phyloP scores from a whole-genome alignment of 37 sponge, comb jelly and placozoan species.

The Bolinopsis microptera region DNA sequence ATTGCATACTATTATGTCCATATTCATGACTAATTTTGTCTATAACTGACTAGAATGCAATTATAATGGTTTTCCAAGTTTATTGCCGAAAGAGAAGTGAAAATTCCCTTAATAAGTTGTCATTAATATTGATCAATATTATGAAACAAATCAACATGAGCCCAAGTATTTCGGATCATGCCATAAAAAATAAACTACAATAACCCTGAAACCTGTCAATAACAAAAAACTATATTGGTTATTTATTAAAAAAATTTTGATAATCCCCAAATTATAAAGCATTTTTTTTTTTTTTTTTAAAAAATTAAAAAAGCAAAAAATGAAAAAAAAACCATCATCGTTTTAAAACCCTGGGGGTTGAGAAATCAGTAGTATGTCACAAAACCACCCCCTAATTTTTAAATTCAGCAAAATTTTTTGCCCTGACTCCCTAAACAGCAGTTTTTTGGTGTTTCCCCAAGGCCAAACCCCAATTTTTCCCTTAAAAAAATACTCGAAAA shows the following conservation, averaged over 20 bases:
- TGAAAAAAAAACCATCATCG: neutral
- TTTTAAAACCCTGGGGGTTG: neutral
- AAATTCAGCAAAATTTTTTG: too few species aligned
- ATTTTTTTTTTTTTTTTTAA: too few species aligned
- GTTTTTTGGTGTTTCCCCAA: neutral
- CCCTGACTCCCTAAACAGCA: neutral
- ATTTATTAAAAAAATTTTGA: neutral
- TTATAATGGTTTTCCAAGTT: too few species aligned
- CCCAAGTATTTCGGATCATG: too few species aligned
- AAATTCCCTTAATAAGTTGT: too few species aligned
- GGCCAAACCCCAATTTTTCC: slow-evolving; percentile 25
- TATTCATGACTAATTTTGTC: too few species aligned
- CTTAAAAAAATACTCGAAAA: slow-evolving; percentile 12
- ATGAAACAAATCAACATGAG: neutral
- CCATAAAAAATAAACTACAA: neutral
- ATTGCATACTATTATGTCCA: too few species aligned
- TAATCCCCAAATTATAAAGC: neutral
- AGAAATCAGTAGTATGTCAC: neutral
- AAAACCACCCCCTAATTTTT: too few species aligned
- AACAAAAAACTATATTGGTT: neutral
- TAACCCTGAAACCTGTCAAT: neutral
- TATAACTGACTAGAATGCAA: too few species aligned
- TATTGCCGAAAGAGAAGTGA: too few species aligned
- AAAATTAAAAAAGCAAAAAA: neutral
- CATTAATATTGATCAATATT: too few species aligned